Conservation (phyloP, 2,797 vertebrate species). For the Falco berigora region DNA sequence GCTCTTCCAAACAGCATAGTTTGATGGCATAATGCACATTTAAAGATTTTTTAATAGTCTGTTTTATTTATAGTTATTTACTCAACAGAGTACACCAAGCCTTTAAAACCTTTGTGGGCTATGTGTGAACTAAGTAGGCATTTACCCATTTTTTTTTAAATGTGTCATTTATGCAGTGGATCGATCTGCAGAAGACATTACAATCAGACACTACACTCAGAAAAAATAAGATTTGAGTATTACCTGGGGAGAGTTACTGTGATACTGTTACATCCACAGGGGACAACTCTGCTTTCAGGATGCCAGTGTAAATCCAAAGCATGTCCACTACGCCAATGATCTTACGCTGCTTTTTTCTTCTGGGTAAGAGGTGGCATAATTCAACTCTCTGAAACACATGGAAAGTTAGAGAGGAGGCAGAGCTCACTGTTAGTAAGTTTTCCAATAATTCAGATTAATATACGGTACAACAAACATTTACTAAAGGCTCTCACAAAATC, state of each 20-base stretch:
- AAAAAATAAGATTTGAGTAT: not conserved
- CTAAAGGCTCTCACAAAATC: not conserved
- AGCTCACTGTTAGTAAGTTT: not conserved
- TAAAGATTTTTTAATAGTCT: slow-evolving; percentile 53
- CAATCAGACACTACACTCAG: not conserved
- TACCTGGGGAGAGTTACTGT: not conserved
- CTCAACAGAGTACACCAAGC: slow-evolving; percentile 37
- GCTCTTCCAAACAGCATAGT: slow-evolving; percentile 43
- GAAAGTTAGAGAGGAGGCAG: not conserved
- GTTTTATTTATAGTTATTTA: slow-evolving; percentile 68
- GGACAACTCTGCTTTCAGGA: not conserved
- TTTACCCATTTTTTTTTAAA: slow-evolving; percentile 29
- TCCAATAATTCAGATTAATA: not conserved
- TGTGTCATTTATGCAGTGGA: not conserved
- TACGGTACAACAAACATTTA: not conserved
- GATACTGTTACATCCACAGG: not conserved
- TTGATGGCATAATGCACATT: slow-evolving; percentile 36
- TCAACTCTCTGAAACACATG: not conserved
- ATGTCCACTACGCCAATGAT: not conserved
- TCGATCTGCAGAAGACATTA: not conserved
- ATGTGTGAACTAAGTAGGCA: slow-evolving; percentile 33
- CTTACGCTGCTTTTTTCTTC: not conserved
- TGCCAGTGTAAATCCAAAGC: not conserved
- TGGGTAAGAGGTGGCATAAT: not conserved
- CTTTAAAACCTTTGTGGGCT: slow-evolving; percentile 10